Evolutionary conservation across 2,888 invertebrate genomes (phyloP).

Genomic region (Cheiracanthium punctorium): DNA sequence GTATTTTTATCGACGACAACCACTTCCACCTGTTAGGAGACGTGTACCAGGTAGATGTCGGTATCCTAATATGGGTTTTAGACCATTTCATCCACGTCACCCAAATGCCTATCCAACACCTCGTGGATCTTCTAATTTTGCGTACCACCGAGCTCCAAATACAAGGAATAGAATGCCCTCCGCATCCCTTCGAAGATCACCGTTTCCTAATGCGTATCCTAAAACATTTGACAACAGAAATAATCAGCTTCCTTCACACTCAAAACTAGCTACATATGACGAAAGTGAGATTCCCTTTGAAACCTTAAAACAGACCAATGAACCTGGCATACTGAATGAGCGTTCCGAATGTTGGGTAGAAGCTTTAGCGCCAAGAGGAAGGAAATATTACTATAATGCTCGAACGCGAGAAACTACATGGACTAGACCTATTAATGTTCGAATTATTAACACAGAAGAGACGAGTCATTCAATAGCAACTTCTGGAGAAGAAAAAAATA

Average conservation of each 20-base stretch:
- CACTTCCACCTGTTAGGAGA: not conserved
- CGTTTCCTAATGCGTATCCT: not conserved
- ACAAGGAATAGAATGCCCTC: not conserved
- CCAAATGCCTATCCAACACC: not conserved
- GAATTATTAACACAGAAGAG: conserved; percentile 8
- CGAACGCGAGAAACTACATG: conserved; percentile 21
- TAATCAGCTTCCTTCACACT: not conserved
- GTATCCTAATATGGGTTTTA: conserved; percentile 3
- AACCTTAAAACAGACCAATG: too few species aligned
- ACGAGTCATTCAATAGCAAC: not conserved
- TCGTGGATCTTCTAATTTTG: not conserved
- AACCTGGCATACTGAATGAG: not conserved
- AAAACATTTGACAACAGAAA: not conserved
- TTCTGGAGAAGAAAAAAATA: not conserved
- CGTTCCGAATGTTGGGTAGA: conserved; percentile 46
- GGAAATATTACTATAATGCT: conserved; percentile 35
- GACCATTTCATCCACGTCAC: not conserved
- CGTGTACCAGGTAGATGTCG: not conserved
- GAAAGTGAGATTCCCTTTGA: too few species aligned
- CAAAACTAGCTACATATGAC: not conserved
- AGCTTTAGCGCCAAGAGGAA: conserved; percentile 12
- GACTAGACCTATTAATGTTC: conserved; percentile 31
- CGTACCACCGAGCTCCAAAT: not conserved
- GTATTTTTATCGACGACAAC: not conserved
- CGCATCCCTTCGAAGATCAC: not conserved